Evolutionary conservation across 2,797 vertebrate genomes (phyloP), one percentile per base, ranked within the genome.

Genomic region (Petrocephalus schoutedeni): DNA sequence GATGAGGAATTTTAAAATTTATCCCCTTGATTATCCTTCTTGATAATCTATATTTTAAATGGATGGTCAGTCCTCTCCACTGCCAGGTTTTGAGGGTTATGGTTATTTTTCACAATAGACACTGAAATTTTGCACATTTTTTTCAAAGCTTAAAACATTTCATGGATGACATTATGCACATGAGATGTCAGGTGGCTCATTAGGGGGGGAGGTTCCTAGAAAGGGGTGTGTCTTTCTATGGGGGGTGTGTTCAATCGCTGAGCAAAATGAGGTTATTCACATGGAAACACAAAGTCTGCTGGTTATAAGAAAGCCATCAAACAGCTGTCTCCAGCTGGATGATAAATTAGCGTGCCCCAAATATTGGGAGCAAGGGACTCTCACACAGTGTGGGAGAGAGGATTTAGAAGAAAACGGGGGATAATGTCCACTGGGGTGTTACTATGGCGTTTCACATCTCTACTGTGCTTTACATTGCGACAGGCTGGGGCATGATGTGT

Each of bases 211-310:
- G n/a, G 12, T 2, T 6, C 16, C 28, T 14, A 85, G 12, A 19
- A 28, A 8, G 56, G 32, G 57, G 57, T 53, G 59, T 28, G 12
- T 67, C 10, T 16, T 10, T 71, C 49, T 54, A 45, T 36, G 67
- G 67, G 16, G 32, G 36, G 14, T 1, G 56, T 64, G 23, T n/a
- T 21, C 28, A 59, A 58, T 86, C 32, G 2, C 23, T 61, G 41
- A 59, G 36, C 58, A 59, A 64, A 86, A 86, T 54, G 49, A 87
- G 85, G 86, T 87, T 71, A 49, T 56, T 36, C 23, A 74, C 86
- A 87, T 36, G 61, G 49, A 87, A 87, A 87, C 45, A 28, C 41
- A 41, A 64, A 61, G 85, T 87, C 41, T 51, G 49, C 14, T 53
- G 49, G 64, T 9, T 9, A 56, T 49, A 45, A 74, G 64, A 53